Percentiles rank a stretch among this genome's conserved stretches.
These are phyloP conservation scores for Pempheris klunzingeri DNA, from an alignment of 2,797 vertebrate genomes.

Conservation along the genomic window DNA sequence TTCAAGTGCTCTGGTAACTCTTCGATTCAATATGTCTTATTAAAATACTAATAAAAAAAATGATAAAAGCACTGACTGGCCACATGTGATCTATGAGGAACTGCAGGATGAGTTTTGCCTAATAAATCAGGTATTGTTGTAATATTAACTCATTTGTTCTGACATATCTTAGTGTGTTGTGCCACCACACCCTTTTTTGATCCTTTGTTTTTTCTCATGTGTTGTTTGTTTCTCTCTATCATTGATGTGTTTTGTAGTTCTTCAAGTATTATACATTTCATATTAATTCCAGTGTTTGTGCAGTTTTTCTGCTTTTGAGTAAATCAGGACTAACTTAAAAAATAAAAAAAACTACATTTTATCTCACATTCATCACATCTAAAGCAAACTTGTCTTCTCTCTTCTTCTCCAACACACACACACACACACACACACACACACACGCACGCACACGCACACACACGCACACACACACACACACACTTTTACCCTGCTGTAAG, in stretches of 20 bases:
- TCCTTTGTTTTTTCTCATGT: neutral
- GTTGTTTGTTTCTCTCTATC: neutral
- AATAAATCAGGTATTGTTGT: neutral
- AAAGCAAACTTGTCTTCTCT: constrained; percentile 59
- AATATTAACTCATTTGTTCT: neutral
- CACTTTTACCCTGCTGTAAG: constrained; percentile 76
- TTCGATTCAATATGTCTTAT: neutral
- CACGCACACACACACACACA: constrained; percentile 35
- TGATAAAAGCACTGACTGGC: neutral
- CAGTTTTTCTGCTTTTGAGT: neutral
- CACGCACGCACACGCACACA: constrained; percentile 41
- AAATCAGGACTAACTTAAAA: constrained; percentile 2
- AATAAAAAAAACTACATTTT: constrained; percentile 20
- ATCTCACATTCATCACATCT: constrained; percentile 48
- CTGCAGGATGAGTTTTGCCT: neutral
- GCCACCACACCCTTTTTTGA: neutral
- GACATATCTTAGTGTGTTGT: neutral
- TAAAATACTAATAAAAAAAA: constrained; percentile 12
- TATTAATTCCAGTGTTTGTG: neutral
- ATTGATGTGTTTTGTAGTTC: neutral
- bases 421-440: constrained; percentile 34
- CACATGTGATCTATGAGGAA: neutral
- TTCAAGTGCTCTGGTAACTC: neutral
- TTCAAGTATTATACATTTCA: neutral
- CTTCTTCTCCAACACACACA: constrained; percentile 35